Conservation (phyloP, 2,113 vertebrate species). For the Psettodes erumei region DNA sequence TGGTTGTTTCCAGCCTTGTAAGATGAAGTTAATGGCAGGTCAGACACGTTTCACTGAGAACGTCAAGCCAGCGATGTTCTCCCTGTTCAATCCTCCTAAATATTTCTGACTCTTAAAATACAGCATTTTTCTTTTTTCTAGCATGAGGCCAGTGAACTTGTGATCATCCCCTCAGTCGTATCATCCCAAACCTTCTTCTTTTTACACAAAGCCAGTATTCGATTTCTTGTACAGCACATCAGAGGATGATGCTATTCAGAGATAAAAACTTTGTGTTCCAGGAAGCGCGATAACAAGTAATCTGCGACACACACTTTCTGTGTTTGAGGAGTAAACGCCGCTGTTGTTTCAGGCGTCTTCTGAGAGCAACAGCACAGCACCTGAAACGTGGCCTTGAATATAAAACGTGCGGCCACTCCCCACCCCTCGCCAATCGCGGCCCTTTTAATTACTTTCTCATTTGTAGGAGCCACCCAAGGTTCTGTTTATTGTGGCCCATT, state of each 20-base stretch:
- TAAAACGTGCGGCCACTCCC: constrained; percentile 48
- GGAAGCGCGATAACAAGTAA: constrained; percentile 10
- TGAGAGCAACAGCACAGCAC: constrained; percentile 10
- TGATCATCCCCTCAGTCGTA: constrained; percentile 26
- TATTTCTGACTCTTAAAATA: not conserved
- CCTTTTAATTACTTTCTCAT: constrained; percentile 79
- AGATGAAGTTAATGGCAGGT: constrained; percentile 10
- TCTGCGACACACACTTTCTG: not conserved
- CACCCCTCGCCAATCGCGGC: constrained; percentile 33
- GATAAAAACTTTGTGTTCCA: constrained; percentile 26
- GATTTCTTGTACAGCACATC: not conserved
- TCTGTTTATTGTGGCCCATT: constrained; percentile 75
- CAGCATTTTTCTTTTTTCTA: not conserved
- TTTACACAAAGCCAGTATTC: constrained; percentile 1
- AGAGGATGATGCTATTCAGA: not conserved
- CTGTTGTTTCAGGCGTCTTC: constrained; percentile 31
- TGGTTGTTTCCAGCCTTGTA: not conserved
- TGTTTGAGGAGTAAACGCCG: constrained; percentile 35
- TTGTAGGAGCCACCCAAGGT: constrained; percentile 70
- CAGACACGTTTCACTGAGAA: not conserved
- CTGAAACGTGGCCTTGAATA: constrained; percentile 65
- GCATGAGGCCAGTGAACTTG: constrained; percentile 16
- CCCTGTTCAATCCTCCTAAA: not conserved
- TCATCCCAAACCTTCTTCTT: constrained; percentile 20
- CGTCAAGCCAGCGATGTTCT: not conserved